These are phyloP conservation scores for Eupeodes latifasciatus DNA, from an alignment of 2,888 invertebrate species.

Conservation along the genomic window DNA sequence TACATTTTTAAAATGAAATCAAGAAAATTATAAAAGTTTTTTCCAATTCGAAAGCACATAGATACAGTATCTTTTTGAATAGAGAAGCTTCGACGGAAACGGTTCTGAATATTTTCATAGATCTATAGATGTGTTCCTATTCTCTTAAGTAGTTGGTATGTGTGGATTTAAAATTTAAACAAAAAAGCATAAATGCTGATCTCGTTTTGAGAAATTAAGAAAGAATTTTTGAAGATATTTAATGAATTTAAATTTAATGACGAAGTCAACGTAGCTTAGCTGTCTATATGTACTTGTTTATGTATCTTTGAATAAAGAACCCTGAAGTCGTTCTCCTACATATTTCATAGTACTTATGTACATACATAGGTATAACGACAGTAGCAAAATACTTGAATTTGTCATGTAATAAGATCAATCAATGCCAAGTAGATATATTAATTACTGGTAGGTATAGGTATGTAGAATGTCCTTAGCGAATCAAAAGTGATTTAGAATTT, in stretches of 20 bases:
- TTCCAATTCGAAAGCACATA: not conserved
- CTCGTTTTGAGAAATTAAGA: constrained; percentile 28
- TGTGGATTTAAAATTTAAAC: not conserved
- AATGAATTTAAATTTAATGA: constrained; percentile 6
- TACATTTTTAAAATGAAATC: constrained; percentile 39
- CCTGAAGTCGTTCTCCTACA: not conserved
- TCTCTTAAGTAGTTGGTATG: not conserved
- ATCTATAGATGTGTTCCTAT: not conserved
- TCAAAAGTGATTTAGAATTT: constrained; percentile 49
- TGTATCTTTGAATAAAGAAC: not conserved
- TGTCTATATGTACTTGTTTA: too few relatives aligned
- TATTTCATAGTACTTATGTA: not conserved
- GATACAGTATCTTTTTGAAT: too few relatives aligned
- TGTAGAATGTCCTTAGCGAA: constrained; percentile 5
- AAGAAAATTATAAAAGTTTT: constrained; percentile 16
- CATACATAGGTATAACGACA: not conserved
- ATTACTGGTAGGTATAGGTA: not conserved
- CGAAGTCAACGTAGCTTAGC: not conserved
- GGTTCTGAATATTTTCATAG: not conserved
- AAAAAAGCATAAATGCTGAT: constrained; percentile 40
- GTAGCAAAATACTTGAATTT: constrained; percentile 10
- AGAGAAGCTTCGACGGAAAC: constrained; percentile 47
- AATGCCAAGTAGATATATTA: constrained; percentile 19
- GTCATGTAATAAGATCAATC: constrained; percentile 42
- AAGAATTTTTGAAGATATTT: not conserved